Conservation (phyloP, 1,140 invertebrate genomes). For the Pentalonia nigronervosa region DNA sequence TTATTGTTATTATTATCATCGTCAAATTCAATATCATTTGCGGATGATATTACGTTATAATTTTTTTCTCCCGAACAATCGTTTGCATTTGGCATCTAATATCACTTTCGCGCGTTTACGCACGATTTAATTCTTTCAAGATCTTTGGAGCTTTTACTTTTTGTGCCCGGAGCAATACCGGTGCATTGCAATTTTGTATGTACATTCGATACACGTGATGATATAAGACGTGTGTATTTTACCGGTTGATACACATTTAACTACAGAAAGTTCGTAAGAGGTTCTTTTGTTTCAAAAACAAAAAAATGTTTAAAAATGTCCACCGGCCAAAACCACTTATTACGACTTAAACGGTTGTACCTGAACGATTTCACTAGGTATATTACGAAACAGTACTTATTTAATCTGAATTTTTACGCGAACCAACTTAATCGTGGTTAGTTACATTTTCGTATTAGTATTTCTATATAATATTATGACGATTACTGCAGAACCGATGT, state of each 20-base stretch:
- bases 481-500: background rate
- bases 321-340: background rate
- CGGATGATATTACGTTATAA: background rate
- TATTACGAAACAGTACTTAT: background rate
- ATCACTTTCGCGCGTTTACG: slow-evolving; percentile 15
- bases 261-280: background rate
- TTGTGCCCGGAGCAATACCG: background rate
- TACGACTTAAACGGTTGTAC: background rate
- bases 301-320: background rate
- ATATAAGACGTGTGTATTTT: background rate
- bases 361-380: background rate
- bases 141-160: slow-evolving; percentile 36
- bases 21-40: background rate
- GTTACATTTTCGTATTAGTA: background rate
- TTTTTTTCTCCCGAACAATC: background rate
- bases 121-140: slow-evolving; percentile 25
- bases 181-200: background rate
- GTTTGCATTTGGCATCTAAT: background rate
- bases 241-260: background rate
- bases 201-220: background rate
- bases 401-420: background rate
- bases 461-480: slow-evolving; percentile 7
- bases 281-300: slow-evolving; percentile 13
- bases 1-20: slow-evolving; percentile 20
- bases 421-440: too few relatives aligned